Evolutionary conservation across 2,888 invertebrate species (phyloP), one percentile per base, ranked within the genome.

Genomic region (Nemotelus pantherinus): DNA sequence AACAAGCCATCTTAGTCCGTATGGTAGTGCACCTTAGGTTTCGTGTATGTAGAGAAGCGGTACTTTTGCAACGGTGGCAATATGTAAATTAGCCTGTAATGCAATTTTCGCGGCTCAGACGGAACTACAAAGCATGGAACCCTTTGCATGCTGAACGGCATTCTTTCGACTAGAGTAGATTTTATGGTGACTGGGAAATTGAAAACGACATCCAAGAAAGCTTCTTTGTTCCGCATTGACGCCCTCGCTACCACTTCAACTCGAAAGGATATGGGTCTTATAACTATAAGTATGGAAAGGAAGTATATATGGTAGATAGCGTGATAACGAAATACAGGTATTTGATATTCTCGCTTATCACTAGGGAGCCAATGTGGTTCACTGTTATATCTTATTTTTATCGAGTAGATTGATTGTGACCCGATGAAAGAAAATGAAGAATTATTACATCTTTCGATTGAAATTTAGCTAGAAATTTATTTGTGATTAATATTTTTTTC

Each of bases 131-230:
- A 50, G 43, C 48, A 74, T 74, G 48, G 60, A 25, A 60, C 41
- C 41, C 63, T 41, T 74, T 74, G 74, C 74, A 74, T 74, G 74
- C 48, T 44, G 48, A 74, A 74, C 63, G 63, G 57, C 74, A 74
- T 74, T 72, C 41, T 45, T 60, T 74, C 63, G 25, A n/a, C 47
- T 47, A 63, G 60, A 74, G 60, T n/a, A 63, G 41, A 63, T 63
- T 74, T 48, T 60, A 74, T 60, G 74, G 74, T 63, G 74, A 74
- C 60, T 63, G 74, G 74, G 63, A 74, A 74, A 74, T 74, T 74
- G 74, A 74, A 74, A 74, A 74, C 60, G 74, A 74, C 74, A 74
- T 45, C 74, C 60, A 48, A 74, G 74, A 48, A 74, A 74, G 74
- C 39, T 60, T 50, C 63, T 48, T 74, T 60, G 74, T 74, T 74